A percentile compares a stretch with the other conserved stretches of the same genome.
phyloP scores from a whole-genome alignment of 1,140 invertebrate species.

The Conus betulinus region DNA sequence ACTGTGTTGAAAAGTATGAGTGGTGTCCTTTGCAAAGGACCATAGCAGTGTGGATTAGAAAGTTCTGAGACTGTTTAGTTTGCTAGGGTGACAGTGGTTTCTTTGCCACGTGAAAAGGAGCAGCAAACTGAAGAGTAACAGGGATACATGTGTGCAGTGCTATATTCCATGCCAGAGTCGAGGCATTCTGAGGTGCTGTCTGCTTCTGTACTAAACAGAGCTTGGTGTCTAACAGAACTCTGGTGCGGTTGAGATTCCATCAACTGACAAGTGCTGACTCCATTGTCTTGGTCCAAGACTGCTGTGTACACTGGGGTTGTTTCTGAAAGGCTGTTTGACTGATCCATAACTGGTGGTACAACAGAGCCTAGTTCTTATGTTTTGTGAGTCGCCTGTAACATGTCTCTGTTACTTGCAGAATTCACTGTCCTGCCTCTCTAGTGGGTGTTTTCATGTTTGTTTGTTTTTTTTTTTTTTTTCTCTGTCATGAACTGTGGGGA shows the following conservation, averaged over 20 bases:
- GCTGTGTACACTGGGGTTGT: background rate
- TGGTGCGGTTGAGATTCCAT: background rate
- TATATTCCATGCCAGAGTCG: background rate
- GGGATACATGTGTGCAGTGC: background rate
- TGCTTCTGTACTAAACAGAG: background rate
- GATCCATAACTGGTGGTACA: background rate
- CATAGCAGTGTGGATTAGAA: background rate
- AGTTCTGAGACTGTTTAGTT: background rate
- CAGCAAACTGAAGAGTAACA: background rate
- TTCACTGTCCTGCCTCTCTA: background rate
- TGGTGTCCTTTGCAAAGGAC: constrained; percentile 2
- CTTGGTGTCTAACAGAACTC: background rate
- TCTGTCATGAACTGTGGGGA: too few species aligned
- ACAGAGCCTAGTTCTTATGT: background rate
- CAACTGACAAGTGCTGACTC: background rate
- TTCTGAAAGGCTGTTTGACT: background rate
- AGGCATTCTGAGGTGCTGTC: background rate
- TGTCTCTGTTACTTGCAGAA: background rate
- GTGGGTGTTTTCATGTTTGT: background rate
- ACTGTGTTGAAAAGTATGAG: background rate
- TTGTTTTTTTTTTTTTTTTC: background rate
- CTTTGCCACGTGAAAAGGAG: background rate
- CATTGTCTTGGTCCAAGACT: constrained; percentile 2
- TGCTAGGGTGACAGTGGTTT: background rate
- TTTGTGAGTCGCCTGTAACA: background rate